Percentiles rank a stretch among this genome's conserved stretches.
Conservation (phyloP, 1,140 invertebrate genomes). For the Cydia splendana region DNA sequence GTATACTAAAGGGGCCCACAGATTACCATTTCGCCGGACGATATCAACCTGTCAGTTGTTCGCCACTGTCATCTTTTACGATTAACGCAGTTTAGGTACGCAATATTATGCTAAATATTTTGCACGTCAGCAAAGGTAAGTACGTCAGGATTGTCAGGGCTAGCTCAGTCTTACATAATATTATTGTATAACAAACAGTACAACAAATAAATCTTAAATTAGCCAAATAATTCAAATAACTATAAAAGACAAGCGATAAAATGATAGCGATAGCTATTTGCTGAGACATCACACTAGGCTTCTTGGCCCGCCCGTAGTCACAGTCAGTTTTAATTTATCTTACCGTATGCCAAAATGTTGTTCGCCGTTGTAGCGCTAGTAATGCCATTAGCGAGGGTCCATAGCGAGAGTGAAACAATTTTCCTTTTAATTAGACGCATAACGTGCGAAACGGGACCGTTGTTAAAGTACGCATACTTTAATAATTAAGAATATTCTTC, state of each 20-base stretch:
- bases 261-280: not conserved
- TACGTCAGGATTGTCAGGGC: too few species aligned
- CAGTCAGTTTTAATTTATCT: constrained; percentile 4
- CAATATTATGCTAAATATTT: too few species aligned
- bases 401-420: constrained; percentile 28
- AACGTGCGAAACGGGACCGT: constrained; percentile 28
- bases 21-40: too few species aligned
- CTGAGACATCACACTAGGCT: not conserved
- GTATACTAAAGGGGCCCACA: too few species aligned
- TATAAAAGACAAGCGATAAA: not conserved
- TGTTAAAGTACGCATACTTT: constrained; percentile 27
- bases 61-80: too few species aligned
- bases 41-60: too few species aligned
- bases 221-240: too few species aligned
- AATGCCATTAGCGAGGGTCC: constrained; percentile 30
- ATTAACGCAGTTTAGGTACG: too few species aligned
- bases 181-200: too few species aligned
- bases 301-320: not conserved
- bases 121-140: too few species aligned
- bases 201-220: too few species aligned
- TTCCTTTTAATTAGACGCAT: constrained; percentile 29
- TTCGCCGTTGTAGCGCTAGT: constrained; percentile 17
- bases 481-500: constrained; percentile 32
- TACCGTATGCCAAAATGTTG: constrained; percentile 27
- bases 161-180: too few species aligned